Conservation (phyloP, 1,140 invertebrate genomes). For the Anoplolepis gracilipes region DNA sequence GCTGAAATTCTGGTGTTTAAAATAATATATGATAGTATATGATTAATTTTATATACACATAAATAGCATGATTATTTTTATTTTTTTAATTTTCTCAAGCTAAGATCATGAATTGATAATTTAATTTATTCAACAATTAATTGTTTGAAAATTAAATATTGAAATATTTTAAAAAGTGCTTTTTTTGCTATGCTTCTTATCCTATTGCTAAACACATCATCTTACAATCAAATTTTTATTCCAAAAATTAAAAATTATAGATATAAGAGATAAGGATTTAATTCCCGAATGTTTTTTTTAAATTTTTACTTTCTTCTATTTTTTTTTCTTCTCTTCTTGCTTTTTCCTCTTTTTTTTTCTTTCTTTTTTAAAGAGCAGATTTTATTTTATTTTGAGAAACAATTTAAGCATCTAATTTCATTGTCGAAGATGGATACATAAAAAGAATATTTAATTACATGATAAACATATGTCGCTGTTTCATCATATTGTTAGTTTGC, state of each 20-base stretch:
- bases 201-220: neutral
- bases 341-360: neutral
- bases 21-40: neutral
- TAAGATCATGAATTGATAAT: neutral
- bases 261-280: neutral
- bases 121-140: neutral
- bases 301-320: slow-evolving; percentile 1
- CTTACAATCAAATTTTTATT: neutral
- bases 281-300: neutral
- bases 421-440: neutral
- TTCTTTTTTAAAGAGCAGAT: neutral
- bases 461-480: slow-evolving; percentile 31
- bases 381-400: neutral
- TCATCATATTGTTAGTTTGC: slow-evolving; percentile 57
- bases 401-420: neutral
- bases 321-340: slow-evolving; percentile 25
- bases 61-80: neutral
- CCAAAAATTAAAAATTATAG: neutral
- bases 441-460: slow-evolving; percentile 6
- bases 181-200: neutral
- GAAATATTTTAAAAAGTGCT: neutral
- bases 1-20: neutral
- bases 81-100: neutral
- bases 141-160: neutral
- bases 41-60: neutral